Base-by-base conservation (phyloP, 2,888 invertebrate species). In the Trichogramma evanescens region DNA sequence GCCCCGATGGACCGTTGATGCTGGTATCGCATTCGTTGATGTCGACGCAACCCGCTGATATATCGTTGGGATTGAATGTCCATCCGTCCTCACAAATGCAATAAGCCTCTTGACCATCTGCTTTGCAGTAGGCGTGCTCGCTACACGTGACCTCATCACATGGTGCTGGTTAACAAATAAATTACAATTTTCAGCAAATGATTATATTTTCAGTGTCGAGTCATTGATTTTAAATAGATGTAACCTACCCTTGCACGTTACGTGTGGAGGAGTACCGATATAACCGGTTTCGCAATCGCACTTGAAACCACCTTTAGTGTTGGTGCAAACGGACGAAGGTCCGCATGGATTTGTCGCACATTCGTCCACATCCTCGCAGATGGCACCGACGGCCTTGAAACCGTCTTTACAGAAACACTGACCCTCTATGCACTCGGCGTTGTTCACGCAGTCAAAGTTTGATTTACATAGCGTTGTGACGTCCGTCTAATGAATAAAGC, bases 41-140 rank as follows among this genome's bases (percentile, higher is more conserved):
- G 79, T 96, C 85, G 62, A 93, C 84, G 74, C 95, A 95, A 61
- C 95, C 95, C 50, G 92, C 92, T 5, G 89, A 85, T 66, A 95
- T 90, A 72, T 95, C 91, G 59, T 83, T 86, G 0, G 95, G 94
- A 78, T 94, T 89, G 73, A 91, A 95, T 0, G 92, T 93, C 92
- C 93, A 95, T 1, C 95, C 95, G 62, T 92, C 91, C 74, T 95
- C 92, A 73, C 94, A 94, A 53, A 94, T 89, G 70, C 95, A 95
- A 70, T 91, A 93, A 0, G 93, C 94, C 77, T 94, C 93, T 62
- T 86, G 84, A 43, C 91, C 92, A 69, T 93, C 91, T 0, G 91
- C 88, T 74, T 93, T 93, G 75, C 95, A 95, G 73, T 84, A 92
- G 2, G 94, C 91, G 74, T 95, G 93, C 6, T 87, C 84, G 10